These are phyloP conservation scores for Acleris holmiana DNA, from an alignment of 2,888 invertebrate species.

Conservation along the genomic window DNA sequence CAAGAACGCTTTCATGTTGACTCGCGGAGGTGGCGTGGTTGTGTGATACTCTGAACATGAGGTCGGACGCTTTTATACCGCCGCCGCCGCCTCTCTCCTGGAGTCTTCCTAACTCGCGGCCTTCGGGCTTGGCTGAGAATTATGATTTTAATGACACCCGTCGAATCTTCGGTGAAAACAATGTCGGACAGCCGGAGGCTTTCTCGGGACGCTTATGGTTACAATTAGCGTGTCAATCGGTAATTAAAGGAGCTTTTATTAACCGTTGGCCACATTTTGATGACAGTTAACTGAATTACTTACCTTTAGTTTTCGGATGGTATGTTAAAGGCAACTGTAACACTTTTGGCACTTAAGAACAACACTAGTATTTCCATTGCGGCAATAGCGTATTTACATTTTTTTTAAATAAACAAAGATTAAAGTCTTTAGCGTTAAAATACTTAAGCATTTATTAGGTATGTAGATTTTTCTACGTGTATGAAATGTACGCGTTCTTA, in stretches of 20 bases:
- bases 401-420: too few relatives aligned
- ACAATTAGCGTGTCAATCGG: conserved; percentile 45
- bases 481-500: neutral
- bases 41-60: conserved; percentile 77
- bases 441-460: too few relatives aligned
- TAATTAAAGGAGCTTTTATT: conserved; percentile 30
- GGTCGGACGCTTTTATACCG: conserved; percentile 73
- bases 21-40: conserved; percentile 79
- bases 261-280: too few relatives aligned
- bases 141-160: conserved; percentile 82
- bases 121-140: conserved; percentile 80
- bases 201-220: conserved; percentile 54
- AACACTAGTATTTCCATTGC: too few relatives aligned
- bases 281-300: too few relatives aligned
- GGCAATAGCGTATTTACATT: too few relatives aligned
- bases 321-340: too few relatives aligned
- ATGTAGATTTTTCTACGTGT: too few relatives aligned
- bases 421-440: too few relatives aligned
- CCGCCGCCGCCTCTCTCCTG: conserved; percentile 79
- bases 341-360: too few relatives aligned
- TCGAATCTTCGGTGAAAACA: conserved; percentile 80
- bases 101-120: conserved; percentile 82
- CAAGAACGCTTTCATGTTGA: conserved; percentile 84
- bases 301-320: too few relatives aligned
- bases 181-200: conserved; percentile 69